Conservation (phyloP, 2,113 vertebrate species). For the Oncorhynchus gorbuscha region DNA sequence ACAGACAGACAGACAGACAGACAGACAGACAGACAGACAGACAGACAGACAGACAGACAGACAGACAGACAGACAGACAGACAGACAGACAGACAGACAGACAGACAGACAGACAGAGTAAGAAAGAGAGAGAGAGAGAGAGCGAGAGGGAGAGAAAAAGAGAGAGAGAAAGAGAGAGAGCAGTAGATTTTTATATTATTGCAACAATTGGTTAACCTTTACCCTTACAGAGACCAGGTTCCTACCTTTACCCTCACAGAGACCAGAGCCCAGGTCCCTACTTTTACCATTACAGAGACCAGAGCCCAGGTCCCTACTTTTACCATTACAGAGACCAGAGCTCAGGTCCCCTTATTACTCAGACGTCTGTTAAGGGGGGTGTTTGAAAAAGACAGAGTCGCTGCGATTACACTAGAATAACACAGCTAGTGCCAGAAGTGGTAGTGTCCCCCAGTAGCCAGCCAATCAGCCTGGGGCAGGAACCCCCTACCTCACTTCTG, state of each 20-base stretch:
- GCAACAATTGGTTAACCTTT: too few relatives aligned
- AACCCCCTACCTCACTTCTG: slow-evolving; percentile 21
- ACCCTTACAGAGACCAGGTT: neutral
- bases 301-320: neutral
- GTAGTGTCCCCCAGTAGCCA: neutral
- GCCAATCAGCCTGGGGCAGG: neutral
- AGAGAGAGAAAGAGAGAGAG: neutral
- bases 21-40: neutral
- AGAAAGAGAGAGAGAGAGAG: neutral
- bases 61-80: neutral
- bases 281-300: neutral
- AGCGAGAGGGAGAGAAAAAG: too few relatives aligned
- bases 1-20: neutral
- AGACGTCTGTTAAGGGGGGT: slow-evolving; percentile 28
- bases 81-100: neutral
- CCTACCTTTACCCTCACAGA: too few relatives aligned
- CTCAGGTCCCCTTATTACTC: slow-evolving; percentile 5
- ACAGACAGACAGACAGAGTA: neutral
- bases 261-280: neutral
- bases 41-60: too few relatives aligned
- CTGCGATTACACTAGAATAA: slow-evolving; percentile 30
- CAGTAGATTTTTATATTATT: neutral
- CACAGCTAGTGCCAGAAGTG: slow-evolving; percentile 20
- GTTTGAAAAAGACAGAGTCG: slow-evolving; percentile 22
- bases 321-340: neutral